Percentiles rank a stretch among this genome's conserved stretches.
phyloP scores from a whole-genome alignment of 2,113 vertebrate species.

The Sapayoa aenigma region DNA sequence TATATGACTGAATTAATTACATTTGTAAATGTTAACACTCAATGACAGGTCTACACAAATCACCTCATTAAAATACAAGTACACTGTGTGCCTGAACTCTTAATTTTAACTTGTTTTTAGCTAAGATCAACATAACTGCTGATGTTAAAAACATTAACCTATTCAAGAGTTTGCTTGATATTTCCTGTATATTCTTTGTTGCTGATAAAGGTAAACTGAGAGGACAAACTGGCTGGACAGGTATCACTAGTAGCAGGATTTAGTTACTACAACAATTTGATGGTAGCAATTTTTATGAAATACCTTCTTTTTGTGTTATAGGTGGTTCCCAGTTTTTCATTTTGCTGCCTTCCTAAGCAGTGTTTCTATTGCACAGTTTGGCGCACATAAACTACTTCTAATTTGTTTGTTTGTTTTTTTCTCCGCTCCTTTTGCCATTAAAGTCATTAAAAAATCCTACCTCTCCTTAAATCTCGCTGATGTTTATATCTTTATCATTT shows the following conservation, averaged over 20 bases:
- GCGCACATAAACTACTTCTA: not conserved
- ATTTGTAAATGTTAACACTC: slow-evolving; percentile 71
- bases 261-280: not conserved
- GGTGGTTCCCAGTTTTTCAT: not conserved
- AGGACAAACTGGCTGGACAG: not conserved
- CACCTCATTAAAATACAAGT: slow-evolving; percentile 53
- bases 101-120: slow-evolving; percentile 45
- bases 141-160: not conserved
- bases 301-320: not conserved
- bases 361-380: not conserved
- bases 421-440: not conserved
- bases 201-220: not conserved
- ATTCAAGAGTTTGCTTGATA: not conserved
- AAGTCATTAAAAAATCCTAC: not conserved
- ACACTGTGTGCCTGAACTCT: slow-evolving; percentile 24
- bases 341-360: not conserved
- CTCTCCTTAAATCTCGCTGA: not conserved
- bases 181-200: not conserved
- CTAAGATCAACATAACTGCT: not conserved
- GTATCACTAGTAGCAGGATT: not conserved
- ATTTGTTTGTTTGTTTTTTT: not conserved
- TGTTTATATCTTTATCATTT: not conserved
- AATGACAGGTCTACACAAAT: slow-evolving; percentile 59
- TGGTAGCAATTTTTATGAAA: not conserved
- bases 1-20: slow-evolving; percentile 65